phyloP scores from a whole-genome alignment of 2,888 invertebrate genomes.

The Eupithecia centaureata region DNA sequence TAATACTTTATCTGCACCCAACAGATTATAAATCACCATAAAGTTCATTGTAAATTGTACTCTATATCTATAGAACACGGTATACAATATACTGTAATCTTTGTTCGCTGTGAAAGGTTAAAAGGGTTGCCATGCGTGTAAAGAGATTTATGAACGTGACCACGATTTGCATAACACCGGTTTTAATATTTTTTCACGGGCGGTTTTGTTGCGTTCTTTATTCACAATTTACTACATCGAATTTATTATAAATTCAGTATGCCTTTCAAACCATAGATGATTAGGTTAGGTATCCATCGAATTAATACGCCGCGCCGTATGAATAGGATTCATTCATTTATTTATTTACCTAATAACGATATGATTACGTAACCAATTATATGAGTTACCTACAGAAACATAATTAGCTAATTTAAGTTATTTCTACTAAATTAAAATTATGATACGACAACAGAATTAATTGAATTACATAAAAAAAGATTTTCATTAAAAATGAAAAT shows the following conservation, averaged over 20 bases:
- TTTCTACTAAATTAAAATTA: too few species aligned
- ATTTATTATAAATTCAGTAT: conserved; percentile 1
- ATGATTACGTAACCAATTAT: too few species aligned
- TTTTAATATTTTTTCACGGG: conserved; percentile 27
- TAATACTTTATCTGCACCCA: conserved; percentile 36
- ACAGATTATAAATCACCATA: conserved; percentile 36
- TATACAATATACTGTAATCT: conserved; percentile 20
- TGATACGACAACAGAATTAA: too few species aligned
- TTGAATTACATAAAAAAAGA: too few species aligned
- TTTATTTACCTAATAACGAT: too few species aligned
- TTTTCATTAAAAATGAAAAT: too few species aligned
- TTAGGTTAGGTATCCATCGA: too few species aligned
- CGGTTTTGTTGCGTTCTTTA: conserved; percentile 4
- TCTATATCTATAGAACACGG: conserved; percentile 23
- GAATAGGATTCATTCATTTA: too few species aligned
- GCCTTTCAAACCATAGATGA: background rate
- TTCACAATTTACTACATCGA: background rate
- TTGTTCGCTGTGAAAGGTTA: conserved; percentile 28
- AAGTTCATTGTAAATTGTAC: conserved; percentile 32
- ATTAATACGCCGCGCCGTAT: too few species aligned
- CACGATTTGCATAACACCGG: conserved; percentile 25
- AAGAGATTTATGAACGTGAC: conserved; percentile 36
- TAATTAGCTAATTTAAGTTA: too few species aligned
- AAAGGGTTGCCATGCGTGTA: conserved; percentile 28
- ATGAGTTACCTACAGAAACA: too few species aligned